Conservation (phyloP, 2,888 invertebrate species). For the Cloeon dipterum region DNA sequence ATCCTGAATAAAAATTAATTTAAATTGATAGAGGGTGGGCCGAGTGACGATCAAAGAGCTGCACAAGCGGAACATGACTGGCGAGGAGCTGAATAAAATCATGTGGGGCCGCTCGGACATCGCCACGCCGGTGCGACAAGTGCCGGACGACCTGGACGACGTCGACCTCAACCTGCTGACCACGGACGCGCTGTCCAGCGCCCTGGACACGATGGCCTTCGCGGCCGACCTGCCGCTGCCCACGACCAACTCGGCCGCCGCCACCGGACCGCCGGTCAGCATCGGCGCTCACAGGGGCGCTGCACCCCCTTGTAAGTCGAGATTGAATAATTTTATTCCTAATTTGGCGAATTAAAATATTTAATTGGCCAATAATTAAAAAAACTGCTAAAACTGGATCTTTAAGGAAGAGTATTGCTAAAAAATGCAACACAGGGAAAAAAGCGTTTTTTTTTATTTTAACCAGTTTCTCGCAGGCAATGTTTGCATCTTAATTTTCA, state of each 20-base stretch:
- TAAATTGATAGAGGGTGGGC: slow-evolving; percentile 43
- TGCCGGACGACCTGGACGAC: neutral
- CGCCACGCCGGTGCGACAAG: slow-evolving; percentile 51
- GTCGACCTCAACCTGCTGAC: neutral
- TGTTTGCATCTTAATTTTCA: too few relatives aligned
- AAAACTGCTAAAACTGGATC: too few relatives aligned
- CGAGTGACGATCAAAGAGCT: slow-evolving; percentile 68
- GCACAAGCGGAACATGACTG: slow-evolving; percentile 60
- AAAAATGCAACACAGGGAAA: too few relatives aligned
- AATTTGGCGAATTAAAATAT: too few relatives aligned
- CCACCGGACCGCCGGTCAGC: slow-evolving; percentile 11
- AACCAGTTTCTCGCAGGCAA: too few relatives aligned
- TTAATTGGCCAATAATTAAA: too few relatives aligned
- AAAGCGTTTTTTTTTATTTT: too few relatives aligned
- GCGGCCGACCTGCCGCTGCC: slow-evolving; percentile 44
- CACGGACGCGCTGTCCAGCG: slow-evolving; percentile 35
- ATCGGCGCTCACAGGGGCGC: slow-evolving; percentile 3
- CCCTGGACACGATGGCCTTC: slow-evolving; percentile 65
- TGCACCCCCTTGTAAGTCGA: neutral
- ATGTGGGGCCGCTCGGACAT: slow-evolving; percentile 86
- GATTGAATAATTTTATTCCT: neutral
- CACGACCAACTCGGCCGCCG: slow-evolving; percentile 7
- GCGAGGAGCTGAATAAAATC: slow-evolving; percentile 59
- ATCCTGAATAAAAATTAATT: neutral
- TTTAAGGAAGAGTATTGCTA: too few relatives aligned